Conservation (phyloP, 2,888 invertebrate species). For the Philhelius pedissequus region DNA sequence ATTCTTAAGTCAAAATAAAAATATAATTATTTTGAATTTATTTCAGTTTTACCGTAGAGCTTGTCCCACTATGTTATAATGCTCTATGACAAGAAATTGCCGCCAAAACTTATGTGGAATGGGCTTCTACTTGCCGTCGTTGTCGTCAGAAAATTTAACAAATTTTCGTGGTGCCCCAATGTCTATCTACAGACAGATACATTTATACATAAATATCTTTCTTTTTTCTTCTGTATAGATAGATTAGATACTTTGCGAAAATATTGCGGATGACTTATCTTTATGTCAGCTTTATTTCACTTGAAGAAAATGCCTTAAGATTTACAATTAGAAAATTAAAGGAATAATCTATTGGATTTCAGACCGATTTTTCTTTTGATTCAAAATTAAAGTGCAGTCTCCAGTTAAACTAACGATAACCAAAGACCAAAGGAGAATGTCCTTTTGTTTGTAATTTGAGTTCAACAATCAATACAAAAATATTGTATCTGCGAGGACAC, state of each 20-base stretch:
- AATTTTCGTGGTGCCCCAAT: constrained; percentile 41
- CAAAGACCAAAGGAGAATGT: background rate
- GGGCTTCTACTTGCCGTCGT: background rate
- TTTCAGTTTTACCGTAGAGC: background rate
- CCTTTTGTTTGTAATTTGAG: background rate
- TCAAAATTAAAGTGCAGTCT: background rate
- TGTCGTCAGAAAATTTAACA: constrained; percentile 10
- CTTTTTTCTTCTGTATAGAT: background rate
- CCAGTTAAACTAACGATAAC: background rate
- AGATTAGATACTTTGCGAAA: too few relatives aligned
- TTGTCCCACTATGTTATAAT: background rate
- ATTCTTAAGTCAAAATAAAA: background rate
- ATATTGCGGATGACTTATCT: background rate
- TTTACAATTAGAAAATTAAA: background rate
- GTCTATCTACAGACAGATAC: constrained; percentile 29
- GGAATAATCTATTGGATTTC: background rate
- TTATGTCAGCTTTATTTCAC: background rate
- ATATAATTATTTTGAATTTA: too few relatives aligned
- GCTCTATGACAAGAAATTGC: constrained; percentile 35
- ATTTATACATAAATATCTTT: too few relatives aligned
- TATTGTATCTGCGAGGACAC: background rate
- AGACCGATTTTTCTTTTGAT: background rate
- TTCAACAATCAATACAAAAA: background rate
- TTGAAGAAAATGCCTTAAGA: background rate
- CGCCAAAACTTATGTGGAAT: constrained; percentile 23